Evolutionary conservation across 2,113 vertebrate species (phyloP), one percentile per base, ranked within the genome.

Genomic region (Neotoma lepida): DNA sequence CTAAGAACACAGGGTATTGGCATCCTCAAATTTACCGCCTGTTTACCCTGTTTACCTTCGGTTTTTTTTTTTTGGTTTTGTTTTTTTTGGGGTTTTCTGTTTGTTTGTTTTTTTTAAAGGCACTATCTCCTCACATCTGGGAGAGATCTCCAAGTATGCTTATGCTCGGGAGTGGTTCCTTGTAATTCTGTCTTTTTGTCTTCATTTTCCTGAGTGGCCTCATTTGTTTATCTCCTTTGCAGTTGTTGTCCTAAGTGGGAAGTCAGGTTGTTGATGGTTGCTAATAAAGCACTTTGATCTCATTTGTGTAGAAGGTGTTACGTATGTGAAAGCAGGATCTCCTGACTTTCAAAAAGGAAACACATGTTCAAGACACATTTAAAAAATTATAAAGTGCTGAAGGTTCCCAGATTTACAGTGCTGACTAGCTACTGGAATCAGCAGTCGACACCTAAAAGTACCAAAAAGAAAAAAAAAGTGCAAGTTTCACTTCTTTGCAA

Each of bases 361-460:
- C 91, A 91, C 78, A 87, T 93, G 49, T 96, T 93, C 63, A 96
- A 76, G 70, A 93, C 86, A 94, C 74, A 91, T 93, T 92, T 89
- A 1, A 77, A 85, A 97, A 95, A 87, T 91, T 88, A 95, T 64
- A 91, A 95, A 93, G 88, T 94, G 84, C 86, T 87, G 86, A 95
- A 87, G 68, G 68, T 74, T 94, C 95, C 92, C 54, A 92, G 84
- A 96, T 96, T 91, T 94, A 74, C 61, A 88, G 73, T 96, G 94
- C 86, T 96, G 92, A 96, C 94, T 95, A 97, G 78, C 92, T 97
- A 92, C 91, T 93, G 82, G 95, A 94, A 95, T 97, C 93, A 96
- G 85, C 91, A 97, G 84, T 94, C 93, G 94, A 91, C 74, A 96
- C 91, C 85, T 95, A 91, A 94, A 97, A 33, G 74, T 85, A 95